Base-by-base conservation (phyloP, 2,888 invertebrate species). In the Pachycephus smyrnensis region DNA sequence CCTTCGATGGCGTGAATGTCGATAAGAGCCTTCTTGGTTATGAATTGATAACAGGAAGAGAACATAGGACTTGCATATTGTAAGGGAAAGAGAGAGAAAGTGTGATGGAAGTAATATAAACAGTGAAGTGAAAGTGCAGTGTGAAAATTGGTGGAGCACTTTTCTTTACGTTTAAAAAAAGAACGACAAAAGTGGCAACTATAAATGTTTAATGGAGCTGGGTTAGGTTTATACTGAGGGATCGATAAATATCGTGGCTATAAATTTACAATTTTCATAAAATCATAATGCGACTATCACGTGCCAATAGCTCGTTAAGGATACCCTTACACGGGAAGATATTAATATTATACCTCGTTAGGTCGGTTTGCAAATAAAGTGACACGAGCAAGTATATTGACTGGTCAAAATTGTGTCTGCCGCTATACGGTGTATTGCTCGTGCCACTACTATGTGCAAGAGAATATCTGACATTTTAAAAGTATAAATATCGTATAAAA, bases 21-120 rank as follows among this genome's bases (percentile, higher is more conserved):
- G 55, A 55, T 55, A 9, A 55, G 23, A 55, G 71, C 71, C 23
- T 71, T 71, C 71, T 9, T 12, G 11, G 33, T 71, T 71, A 71
- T 71, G 71, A 30, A 71, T 71, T 71, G 71, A 71, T 71, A 71
- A 71, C 33, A 35, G 9, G 55, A 55, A 55, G 55, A 55, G 55
- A 55, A 23, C 1, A 9, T 9, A 55, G 9, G 9, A 55, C 6
- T 23, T 23, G 9, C 55, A 23, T 9, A 55, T 2, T 55, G 55
- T 55, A 55, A 55, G 15, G 55, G 55, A 6, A 0, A 9, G 23
- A 23, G 9, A 55, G 40, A 55, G 55, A 55, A 2, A 55, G 23
- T 23, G 23, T 23, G 23, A 23, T 55, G 55, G 23, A 55, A 55
- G 55, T 9, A 55, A 23, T 6, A 55, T 9, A 55, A 1, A 55